Conservation (phyloP, 2,113 vertebrate species). For the Xiphophorus hellerii region DNA sequence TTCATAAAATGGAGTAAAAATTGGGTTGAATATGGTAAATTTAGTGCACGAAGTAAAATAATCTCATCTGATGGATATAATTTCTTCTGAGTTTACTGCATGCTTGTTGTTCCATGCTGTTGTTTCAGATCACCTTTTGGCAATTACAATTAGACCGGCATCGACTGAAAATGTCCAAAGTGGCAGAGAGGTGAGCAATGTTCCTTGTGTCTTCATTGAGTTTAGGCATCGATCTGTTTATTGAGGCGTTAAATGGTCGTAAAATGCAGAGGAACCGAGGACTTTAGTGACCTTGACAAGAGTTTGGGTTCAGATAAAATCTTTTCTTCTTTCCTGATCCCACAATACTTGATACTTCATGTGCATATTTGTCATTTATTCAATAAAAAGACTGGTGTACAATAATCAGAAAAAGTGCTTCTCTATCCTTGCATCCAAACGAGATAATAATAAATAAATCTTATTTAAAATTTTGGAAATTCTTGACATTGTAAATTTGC, state of each 20-base stretch:
- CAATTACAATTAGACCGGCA: slow-evolving; percentile 97
- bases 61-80: too few relatives aligned
- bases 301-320: slow-evolving; percentile 9
- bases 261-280: slow-evolving; percentile 50
- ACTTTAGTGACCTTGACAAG: slow-evolving; percentile 55
- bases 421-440: slow-evolving; percentile 2
- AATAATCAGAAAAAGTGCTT: slow-evolving; percentile 11
- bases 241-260: slow-evolving; percentile 65
- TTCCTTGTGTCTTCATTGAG: slow-evolving; percentile 57
- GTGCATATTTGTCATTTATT: slow-evolving; percentile 23
- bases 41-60: too few relatives aligned
- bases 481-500: neutral
- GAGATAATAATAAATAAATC: neutral
- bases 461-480: slow-evolving; percentile 8
- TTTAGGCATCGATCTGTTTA: slow-evolving; percentile 70
- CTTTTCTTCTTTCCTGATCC: slow-evolving; percentile 15
- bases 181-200: slow-evolving; percentile 92
- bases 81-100: neutral
- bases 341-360: slow-evolving; percentile 11
- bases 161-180: slow-evolving; percentile 99
- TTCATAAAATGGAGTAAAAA: neutral
- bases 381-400: slow-evolving; percentile 18
- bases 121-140: slow-evolving; percentile 96
- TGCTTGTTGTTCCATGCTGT: slow-evolving; percentile 35
- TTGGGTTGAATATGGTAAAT: too few relatives aligned